Evolutionary conservation across 2,797 vertebrate species (phyloP).

Genomic region (Muscicapa striata): DNA sequence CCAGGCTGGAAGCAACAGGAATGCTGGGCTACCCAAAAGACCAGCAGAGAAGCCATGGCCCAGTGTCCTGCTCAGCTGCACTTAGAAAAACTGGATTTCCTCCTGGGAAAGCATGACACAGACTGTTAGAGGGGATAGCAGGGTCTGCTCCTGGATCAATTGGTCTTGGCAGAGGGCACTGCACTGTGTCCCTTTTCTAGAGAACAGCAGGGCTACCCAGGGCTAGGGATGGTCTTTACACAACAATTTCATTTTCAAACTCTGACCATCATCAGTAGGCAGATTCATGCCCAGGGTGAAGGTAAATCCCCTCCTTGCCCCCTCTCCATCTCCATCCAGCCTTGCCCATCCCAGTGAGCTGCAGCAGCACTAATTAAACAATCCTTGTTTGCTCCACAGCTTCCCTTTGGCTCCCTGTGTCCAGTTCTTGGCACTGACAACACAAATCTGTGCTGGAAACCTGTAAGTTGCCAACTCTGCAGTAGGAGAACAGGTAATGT

Average conservation of each 20-base stretch:
- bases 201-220: not conserved
- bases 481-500: not conserved
- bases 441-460: not conserved
- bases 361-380: not conserved
- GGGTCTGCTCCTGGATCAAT: not conserved
- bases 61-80: not conserved
- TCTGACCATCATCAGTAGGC: accelerated
- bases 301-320: not conserved
- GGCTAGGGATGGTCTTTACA: not conserved
- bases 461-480: not conserved
- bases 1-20: not conserved
- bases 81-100: not conserved
- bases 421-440: not conserved
- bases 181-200: not conserved
- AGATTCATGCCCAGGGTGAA: not conserved
- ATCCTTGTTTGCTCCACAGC: not conserved
- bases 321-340: not conserved
- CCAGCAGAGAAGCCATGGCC: not conserved
- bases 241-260: not conserved
- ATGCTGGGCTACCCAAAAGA: not conserved
- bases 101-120: not conserved
- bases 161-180: not conserved
- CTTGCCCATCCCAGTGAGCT: not conserved
- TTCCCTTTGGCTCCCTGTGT: not conserved
- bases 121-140: not conserved